Percentiles rank a stretch among this genome's conserved stretches.
Evolutionary conservation across 2,113 vertebrate genomes (phyloP).

Genomic region (Salvator merianae): DNA sequence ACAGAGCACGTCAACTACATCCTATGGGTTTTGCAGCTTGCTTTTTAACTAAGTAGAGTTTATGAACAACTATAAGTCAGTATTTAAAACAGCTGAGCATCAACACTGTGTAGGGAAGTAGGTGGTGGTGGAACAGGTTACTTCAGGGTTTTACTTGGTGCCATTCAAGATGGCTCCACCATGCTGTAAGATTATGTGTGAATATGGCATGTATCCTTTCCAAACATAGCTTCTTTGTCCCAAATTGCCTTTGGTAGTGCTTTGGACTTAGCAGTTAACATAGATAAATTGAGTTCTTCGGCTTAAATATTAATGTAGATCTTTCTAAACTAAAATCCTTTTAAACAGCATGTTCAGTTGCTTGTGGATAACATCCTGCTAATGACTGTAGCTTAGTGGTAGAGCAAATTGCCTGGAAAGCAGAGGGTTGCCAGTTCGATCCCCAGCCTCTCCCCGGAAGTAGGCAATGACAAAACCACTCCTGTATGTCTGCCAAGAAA

Average conservation of each 20-base stretch:
- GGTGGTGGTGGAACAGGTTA: neutral
- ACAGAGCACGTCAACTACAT: no score
- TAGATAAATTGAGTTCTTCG: no score
- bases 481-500: no score
- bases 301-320: neutral
- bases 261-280: no score
- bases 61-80: neutral
- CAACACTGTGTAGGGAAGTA: neutral
- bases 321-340: neutral
- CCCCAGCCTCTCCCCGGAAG: no score
- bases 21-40: neutral
- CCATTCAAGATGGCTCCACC: neutral
- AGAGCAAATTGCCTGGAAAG: no score
- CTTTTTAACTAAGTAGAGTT: neutral
- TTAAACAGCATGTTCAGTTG: no score
- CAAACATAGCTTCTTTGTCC: neutral
- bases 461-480: no score
- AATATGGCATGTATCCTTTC: neutral
- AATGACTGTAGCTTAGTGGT: no score
- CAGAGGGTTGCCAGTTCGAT: no score
- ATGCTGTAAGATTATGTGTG: neutral
- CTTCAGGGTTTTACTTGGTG: neutral
- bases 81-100: neutral
- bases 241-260: neutral
- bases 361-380: no score